phyloP scores from a whole-genome alignment of 2,888 invertebrate species.

The Diarsia dahlii region DNA sequence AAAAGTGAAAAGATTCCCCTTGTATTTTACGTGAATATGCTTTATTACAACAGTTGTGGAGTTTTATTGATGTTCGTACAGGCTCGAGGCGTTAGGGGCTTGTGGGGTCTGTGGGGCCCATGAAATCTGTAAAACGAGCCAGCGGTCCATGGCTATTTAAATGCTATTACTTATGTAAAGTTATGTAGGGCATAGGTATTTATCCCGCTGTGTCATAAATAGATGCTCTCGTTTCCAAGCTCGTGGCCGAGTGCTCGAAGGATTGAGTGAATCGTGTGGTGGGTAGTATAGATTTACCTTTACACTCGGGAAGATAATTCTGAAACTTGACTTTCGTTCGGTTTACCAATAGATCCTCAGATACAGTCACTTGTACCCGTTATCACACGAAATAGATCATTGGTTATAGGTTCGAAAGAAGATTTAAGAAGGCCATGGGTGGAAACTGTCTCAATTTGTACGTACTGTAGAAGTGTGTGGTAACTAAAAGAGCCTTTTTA shows the following conservation, averaged over 20 bases:
- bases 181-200: conserved; percentile 14
- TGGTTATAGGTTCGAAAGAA: too few relatives aligned
- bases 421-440: too few relatives aligned
- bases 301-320: conserved; percentile 2
- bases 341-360: background rate
- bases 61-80: conserved; percentile 46
- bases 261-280: background rate
- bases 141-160: background rate
- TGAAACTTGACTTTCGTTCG: background rate
- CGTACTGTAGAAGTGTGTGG: too few relatives aligned
- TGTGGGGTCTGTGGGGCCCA: background rate
- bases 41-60: conserved; percentile 32
- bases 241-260: background rate
- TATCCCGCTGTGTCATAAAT: conserved; percentile 3
- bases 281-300: background rate
- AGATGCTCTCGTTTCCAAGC: background rate
- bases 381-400: background rate
- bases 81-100: background rate
- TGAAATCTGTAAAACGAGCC: conserved; percentile 11
- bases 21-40: conserved; percentile 37
- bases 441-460: too few relatives aligned
- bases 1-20: conserved; percentile 48
- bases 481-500: too few relatives aligned
- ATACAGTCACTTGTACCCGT: background rate
- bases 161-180: conserved; percentile 4